Evolutionary conservation across 2,888 invertebrate species (phyloP).

Genomic region (Boloria selene): DNA sequence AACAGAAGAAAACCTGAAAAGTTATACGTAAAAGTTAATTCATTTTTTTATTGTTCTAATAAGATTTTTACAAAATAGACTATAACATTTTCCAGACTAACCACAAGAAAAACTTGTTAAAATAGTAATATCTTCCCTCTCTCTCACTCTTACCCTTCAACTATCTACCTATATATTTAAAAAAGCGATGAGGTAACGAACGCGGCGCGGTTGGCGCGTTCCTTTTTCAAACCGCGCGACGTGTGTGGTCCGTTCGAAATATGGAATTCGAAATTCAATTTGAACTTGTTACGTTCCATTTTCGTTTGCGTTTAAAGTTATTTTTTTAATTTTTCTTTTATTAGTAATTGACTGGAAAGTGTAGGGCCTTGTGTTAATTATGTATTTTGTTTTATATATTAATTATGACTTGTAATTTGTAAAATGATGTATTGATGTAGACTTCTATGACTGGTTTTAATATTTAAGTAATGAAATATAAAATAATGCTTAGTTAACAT

Average conservation of each 20-base stretch:
- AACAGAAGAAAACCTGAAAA: no score
- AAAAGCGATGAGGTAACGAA: slow-evolving; percentile 80
- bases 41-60: no score
- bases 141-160: slow-evolving; percentile 23
- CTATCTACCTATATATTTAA: slow-evolving; percentile 53
- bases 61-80: slow-evolving; percentile 1
- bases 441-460: no score
- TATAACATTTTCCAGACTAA: slow-evolving; percentile 9
- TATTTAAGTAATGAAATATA: not conserved
- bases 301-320: slow-evolving; percentile 18
- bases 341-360: slow-evolving; percentile 60
- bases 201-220: slow-evolving; percentile 78
- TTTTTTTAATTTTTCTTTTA: slow-evolving; percentile 52
- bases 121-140: slow-evolving; percentile 9
- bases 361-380: slow-evolving; percentile 38
- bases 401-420: slow-evolving; percentile 2
- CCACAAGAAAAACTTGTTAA: slow-evolving; percentile 20
- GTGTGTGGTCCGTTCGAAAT: slow-evolving; percentile 70
- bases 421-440: not conserved
- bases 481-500: no score
- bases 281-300: slow-evolving; percentile 22
- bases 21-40: no score
- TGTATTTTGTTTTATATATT: slow-evolving; percentile 24
- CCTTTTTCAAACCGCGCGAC: slow-evolving; percentile 77
- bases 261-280: slow-evolving; percentile 32